Base-by-base conservation (phyloP, 2,113 vertebrate species). In the Lepisosteus osseus region DNA sequence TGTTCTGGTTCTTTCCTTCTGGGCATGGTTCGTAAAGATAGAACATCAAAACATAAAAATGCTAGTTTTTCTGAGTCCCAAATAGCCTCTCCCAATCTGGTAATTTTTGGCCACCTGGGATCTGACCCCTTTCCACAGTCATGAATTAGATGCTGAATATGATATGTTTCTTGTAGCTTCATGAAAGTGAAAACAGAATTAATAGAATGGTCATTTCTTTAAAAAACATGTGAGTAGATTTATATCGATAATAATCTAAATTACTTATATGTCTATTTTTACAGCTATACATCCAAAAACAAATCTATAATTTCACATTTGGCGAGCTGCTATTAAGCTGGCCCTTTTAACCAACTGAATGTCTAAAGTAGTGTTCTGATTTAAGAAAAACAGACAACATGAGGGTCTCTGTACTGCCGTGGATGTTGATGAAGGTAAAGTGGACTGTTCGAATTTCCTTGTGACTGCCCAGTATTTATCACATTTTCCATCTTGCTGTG, bases 101-200 rank as follows among this genome's bases (percentile, higher is more conserved):
- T 80, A 44, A 68, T 75, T 71, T 69, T 17, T 7, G 68, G 65
- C 65, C 79, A 44, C 75, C 0, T 42, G 77, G 69, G 69, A 54
- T 65, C 78, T 79, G 81, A 82, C 79, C 80, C 80, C 82, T 72
- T 84, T 84, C 69, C 72, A 63, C 67, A 69, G 41, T n/a, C 54
- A 70, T 61, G 43, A 67, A 78, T 75, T 54, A 56, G 55, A 67
- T 2, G 40, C 74, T 61, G 0, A 68, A 63, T 74, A 70, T 65
- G 63, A 70, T 74, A 61, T 14, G 78, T 75, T 75, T 82, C 68
- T 77, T 72, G 73, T 71, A 74, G 61, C 69, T 17, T 68, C 43
- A 44, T 69, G 40, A 79, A 76, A 65, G 61, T 59, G 11, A 13
- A 59, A 81, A 79, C 77, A 80, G 83, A 57, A 65, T 70, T 70